Evolutionary conservation across 2,113 vertebrate genomes (phyloP).

Genomic region (Charina bottae): DNA sequence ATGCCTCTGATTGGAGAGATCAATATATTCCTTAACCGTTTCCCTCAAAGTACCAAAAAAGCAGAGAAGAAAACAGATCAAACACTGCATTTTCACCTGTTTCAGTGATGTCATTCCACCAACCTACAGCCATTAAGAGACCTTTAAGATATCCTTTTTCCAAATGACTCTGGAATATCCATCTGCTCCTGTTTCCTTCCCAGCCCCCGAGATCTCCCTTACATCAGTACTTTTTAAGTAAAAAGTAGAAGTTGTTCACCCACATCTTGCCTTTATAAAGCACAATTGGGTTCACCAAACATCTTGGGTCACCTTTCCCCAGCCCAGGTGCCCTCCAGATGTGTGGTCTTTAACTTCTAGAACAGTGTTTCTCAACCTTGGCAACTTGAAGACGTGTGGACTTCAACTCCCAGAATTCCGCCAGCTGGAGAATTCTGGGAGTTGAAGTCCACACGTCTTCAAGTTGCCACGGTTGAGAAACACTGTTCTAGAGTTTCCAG

Average conservation of each 20-base stretch:
- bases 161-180: no score
- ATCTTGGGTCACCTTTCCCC: not conserved
- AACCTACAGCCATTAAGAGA: no score
- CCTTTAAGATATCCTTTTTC: no score
- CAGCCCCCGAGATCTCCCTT: no score
- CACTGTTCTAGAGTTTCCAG: not conserved
- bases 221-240: no score
- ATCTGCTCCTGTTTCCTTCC: no score
- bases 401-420: no score
- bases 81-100: no score
- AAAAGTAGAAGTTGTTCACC: no score
- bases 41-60: not conserved
- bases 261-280: no score
- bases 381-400: not conserved
- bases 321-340: not conserved
- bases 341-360: not conserved
- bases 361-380: not conserved
- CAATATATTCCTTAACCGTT: not conserved
- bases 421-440: not conserved
- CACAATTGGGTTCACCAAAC: not conserved
- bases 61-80: not conserved
- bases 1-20: not conserved
- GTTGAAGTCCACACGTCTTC: not conserved
- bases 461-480: not conserved
- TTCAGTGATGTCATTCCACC: no score